phyloP scores from a whole-genome alignment of 2,797 vertebrate species.

The Bovichtus variegatus region DNA sequence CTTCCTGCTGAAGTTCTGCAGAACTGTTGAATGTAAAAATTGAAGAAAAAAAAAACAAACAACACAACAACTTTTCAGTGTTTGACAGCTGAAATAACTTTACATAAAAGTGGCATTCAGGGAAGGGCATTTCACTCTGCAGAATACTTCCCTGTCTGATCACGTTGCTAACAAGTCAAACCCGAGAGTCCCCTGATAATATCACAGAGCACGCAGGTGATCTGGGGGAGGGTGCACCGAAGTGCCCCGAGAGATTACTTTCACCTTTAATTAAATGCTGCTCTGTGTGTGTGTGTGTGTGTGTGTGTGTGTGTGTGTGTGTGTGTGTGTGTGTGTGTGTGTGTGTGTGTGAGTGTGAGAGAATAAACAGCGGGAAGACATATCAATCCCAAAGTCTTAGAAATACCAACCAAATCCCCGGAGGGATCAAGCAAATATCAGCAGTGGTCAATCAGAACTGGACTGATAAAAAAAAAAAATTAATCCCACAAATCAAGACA shows the following conservation, averaged over 20 bases:
- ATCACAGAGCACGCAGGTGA: slow-evolving; percentile 25
- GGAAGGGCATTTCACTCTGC: slow-evolving; percentile 45
- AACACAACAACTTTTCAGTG: slow-evolving; percentile 31
- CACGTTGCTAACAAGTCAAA: slow-evolving; percentile 19
- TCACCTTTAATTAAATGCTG: slow-evolving; percentile 83
- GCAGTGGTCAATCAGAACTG: slow-evolving; percentile 47
- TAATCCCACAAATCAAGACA: slow-evolving; percentile 4
- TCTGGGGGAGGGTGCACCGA: slow-evolving; percentile 20
- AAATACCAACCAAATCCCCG: slow-evolving; percentile 74
- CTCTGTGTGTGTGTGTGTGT: too few relatives aligned
- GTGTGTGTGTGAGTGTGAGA: slow-evolving; percentile 40
- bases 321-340: slow-evolving; percentile 38
- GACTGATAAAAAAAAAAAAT: slow-evolving; percentile 61
- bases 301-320: too few relatives aligned
- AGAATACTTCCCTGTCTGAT: slow-evolving; percentile 32
- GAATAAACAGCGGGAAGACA: slow-evolving; percentile 66
- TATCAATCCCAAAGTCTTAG: slow-evolving; percentile 65
- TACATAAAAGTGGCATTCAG: slow-evolving; percentile 21
- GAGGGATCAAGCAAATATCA: slow-evolving; percentile 75
- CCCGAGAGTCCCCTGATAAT: slow-evolving; percentile 33
- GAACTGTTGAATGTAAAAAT: slow-evolving; percentile 83
- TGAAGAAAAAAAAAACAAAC: slow-evolving; percentile 35
- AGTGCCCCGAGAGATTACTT: slow-evolving; percentile 55
- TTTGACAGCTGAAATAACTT: slow-evolving; percentile 42
- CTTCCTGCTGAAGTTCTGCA: slow-evolving; percentile 93